Evolutionary conservation across 2,113 vertebrate genomes (phyloP), one percentile per base, ranked within the genome.

Genomic region (Actenoides lindsayi): DNA sequence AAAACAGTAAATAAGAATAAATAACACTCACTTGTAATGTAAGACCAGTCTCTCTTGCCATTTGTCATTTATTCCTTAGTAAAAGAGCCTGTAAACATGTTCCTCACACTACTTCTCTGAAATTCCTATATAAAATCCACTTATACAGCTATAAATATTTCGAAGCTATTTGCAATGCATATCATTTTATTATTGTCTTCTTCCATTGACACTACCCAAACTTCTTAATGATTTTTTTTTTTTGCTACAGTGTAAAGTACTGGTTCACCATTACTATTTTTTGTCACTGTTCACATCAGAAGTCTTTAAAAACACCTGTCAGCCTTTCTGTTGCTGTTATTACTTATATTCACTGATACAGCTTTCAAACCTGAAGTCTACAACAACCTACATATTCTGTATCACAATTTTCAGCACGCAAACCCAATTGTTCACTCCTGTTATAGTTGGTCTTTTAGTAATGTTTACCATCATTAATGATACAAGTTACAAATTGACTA

Each of bases 121-220:
- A 88, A 83, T 50, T 59, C 46, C 50, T 92, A 46, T 35, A 37
- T 37, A 92, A 91, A 64, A 46, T 37, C 10, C 48, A 89, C 42
- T 95, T 86, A 59, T 16, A 90, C 2, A 16, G 28, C 50, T 88
- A 76, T 69, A 59, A 85, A 78, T 96, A 94, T 80, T 95, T 80
- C 68, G 39, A 81, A 89, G 23, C 16, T 83, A 90, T n/a, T 82
- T 94, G 70, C 20, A 95, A 81, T 90, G 80, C 51, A 95, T 86
- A 95, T 80, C 16, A 80, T 23, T 71, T 94, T 86, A 92, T 82
- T 60, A 69, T 73, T 76, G 65, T 90, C 74, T 75, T 35, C 70
- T 89, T 31, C 27, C 44, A 90, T 60, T 87, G 30, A 92, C 30
- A 81, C 64, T 69, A 24, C 24, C 39, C 33, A 62, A 42, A 75